Conservation (phyloP, 2,113 vertebrate genomes). For the Xenopus tropicalis region UCB_Xtro_10.0 CM004451.2:63969001-63969500, state of each 20-base stretch:
- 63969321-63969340: conserved; percentile 86
- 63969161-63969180: conserved; percentile 90
- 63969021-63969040: conserved; percentile 96
- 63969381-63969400: conserved; percentile 84
- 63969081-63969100: conserved; percentile 95
- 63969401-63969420: conserved; percentile 81
- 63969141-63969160: conserved; percentile 91
- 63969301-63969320: conserved; percentile 95
- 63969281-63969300: conserved; percentile 86
- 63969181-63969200: conserved; percentile 91
- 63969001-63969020: conserved; percentile 97
- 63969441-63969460: conserved; percentile 87
- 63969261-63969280: conserved; percentile 84
- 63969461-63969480: conserved; percentile 88
- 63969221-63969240: conserved; percentile 89
- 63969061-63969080: conserved; percentile 91
- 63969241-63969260: conserved; percentile 93
- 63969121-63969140: conserved; percentile 90
- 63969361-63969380: conserved; percentile 90
- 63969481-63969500: conserved; percentile 94
- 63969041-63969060: conserved; percentile 90
- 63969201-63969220: conserved; percentile 85
- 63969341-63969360: conserved; percentile 91
- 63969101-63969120: conserved; percentile 91
- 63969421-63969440: conserved; percentile 88